These are phyloP conservation scores for Emesis furor DNA, from an alignment of 2,888 invertebrate genomes.

Conservation along the genomic window DNA sequence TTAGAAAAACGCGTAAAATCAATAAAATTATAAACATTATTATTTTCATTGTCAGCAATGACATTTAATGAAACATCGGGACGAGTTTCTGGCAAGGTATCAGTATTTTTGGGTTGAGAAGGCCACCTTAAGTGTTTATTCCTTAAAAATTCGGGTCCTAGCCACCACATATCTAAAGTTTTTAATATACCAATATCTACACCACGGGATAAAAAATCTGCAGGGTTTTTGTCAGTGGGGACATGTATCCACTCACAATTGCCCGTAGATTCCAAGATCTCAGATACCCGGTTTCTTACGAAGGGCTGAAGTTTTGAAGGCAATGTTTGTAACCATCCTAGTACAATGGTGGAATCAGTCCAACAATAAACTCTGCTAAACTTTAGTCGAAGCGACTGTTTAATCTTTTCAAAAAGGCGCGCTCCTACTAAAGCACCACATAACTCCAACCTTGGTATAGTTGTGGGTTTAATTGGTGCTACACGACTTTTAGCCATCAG, in stretches of 20 bases:
- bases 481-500: conserved; percentile 73
- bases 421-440: conserved; percentile 70
- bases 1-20: conserved; percentile 59
- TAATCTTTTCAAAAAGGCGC: conserved; percentile 56
- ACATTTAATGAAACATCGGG: background rate
- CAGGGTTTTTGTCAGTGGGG: background rate
- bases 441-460: conserved; percentile 73
- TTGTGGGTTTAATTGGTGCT: conserved; percentile 67
- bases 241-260: conserved; percentile 31
- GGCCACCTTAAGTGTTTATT: background rate
- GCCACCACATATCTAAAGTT: background rate
- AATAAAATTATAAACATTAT: conserved; percentile 21
- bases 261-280: conserved; percentile 63
- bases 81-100: background rate
- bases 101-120: background rate
- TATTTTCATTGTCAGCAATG: too few relatives aligned
- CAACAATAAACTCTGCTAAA: conserved; percentile 41
- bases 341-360: conserved; percentile 67
- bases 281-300: conserved; percentile 64
- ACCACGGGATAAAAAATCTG: background rate
- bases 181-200: background rate
- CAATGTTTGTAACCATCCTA: conserved; percentile 48
- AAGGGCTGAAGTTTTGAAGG: conserved; percentile 68
- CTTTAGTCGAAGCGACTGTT: too few relatives aligned
- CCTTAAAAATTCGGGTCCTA: background rate